Base-by-base conservation (phyloP, 2,113 vertebrate species). In the Antennarius striatus region DNA sequence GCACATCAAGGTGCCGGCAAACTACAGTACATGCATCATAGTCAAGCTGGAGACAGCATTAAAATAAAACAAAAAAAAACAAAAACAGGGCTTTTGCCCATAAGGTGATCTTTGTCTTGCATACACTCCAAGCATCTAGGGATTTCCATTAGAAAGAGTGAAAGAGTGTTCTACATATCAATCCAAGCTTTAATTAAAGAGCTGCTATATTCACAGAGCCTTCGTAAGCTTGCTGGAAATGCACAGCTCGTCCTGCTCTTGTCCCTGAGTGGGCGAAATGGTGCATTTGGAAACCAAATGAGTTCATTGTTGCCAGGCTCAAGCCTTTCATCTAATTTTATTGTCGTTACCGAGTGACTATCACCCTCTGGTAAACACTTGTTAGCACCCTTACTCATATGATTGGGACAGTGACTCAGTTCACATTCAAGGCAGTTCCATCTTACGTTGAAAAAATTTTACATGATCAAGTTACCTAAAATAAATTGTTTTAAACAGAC, bases 111-210 rank as follows among this genome's bases (percentile, higher is more conserved):
- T 60, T 72, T 59, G 54, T 67, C 75, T 59, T 60, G 29, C 59
- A 17, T 69, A 73, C 67, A 40, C 82, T 53, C 70, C 60, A 13
- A 75, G 70, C 64, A 82, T 80, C 57, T 79, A 22, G 3, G 73
- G 64, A 94, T 94, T 92, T 92, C 84, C 92, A 93, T 93, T 79
- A 92, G 83, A 94, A 94, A 92, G 86, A 69, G 87, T 86, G 76
- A 94, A 94, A 92, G 86, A 69, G 87, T 86, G 76, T 91, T 93
- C 91, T 92, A 84, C 92, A 94, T 91, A 91, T 94, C 92, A 94
- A 94, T 93, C 86, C 63, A 70, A 80, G 80, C 85, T 82, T 91
- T 94, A 93, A 93, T 94, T 93, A 94, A 92, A 92, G 90, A 92
- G 79, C 92, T 92, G 85, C 83, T 92, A 91, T 91, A 93, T 93